phyloP scores from a whole-genome alignment of 2,797 vertebrate species.

The Dallia pectoralis region DNA sequence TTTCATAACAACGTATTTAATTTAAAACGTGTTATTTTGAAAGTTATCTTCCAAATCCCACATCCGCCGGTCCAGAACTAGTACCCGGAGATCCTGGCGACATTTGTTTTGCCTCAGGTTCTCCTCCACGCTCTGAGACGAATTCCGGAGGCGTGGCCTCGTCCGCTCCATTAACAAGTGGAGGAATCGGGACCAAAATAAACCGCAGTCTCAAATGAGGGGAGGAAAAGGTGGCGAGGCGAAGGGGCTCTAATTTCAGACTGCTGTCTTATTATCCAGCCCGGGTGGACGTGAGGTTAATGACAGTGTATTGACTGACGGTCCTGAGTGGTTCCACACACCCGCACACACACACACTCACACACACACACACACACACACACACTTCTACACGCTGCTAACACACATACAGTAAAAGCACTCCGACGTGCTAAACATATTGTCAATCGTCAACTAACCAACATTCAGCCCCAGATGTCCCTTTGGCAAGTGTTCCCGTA shows the following conservation, averaged over 20 bases:
- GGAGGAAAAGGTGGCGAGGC: conserved; percentile 16
- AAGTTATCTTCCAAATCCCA: not conserved
- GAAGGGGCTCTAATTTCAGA: conserved; percentile 39
- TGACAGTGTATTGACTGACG: conserved; percentile 62
- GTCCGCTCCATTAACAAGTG: conserved; percentile 23
- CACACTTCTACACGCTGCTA: conserved; percentile 20
- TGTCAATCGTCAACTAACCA: not conserved
- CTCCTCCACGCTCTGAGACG: not conserved
- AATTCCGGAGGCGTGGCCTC: conserved; percentile 41
- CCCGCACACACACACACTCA: conserved; percentile 21
- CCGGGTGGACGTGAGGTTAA: conserved; percentile 49
- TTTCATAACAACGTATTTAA: no score
- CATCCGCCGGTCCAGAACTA: not conserved
- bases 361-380: conserved; percentile 8
- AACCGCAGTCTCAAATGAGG: conserved; percentile 26
- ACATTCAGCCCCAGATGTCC: not conserved
- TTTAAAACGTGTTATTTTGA: no score
- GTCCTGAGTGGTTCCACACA: conserved; percentile 28
- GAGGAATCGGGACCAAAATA: conserved; percentile 30
- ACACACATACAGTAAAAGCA: not conserved
- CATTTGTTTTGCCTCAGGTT: not conserved
- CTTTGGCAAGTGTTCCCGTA: no score
- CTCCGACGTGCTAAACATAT: not conserved
- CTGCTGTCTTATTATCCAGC: conserved; percentile 48
- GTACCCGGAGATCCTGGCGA: not conserved